These are phyloP conservation scores for Parascotia fuliginaria DNA, from an alignment of 2,888 invertebrate genomes.

Conservation along the genomic window DNA sequence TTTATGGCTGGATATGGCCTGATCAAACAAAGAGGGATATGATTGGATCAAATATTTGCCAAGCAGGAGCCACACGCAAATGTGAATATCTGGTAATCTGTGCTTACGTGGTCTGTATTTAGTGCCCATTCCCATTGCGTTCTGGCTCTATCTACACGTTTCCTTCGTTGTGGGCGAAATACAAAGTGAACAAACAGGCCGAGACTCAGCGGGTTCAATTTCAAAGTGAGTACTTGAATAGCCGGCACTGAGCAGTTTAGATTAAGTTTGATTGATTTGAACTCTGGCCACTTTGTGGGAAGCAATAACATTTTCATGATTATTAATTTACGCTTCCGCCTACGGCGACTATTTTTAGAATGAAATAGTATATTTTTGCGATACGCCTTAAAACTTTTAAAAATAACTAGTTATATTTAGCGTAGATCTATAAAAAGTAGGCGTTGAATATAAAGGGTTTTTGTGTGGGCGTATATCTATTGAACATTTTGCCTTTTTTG, in stretches of 20 bases:
- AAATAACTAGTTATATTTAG: too few species aligned
- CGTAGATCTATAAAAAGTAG: too few species aligned
- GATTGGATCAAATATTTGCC: conserved; percentile 56
- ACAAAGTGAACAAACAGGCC: conserved; percentile 10
- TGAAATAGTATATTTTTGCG: too few species aligned
- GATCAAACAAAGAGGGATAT: conserved; percentile 46
- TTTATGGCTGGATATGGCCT: conserved; percentile 45
- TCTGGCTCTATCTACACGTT: conserved; percentile 8
- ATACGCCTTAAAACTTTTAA: too few species aligned
- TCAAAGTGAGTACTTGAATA: conserved; percentile 1
- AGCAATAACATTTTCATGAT: too few species aligned
- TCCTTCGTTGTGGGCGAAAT: conserved; percentile 9
- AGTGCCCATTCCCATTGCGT: conserved; percentile 7
- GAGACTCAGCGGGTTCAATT: conserved; percentile 1
- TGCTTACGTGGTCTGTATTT: conserved; percentile 17
- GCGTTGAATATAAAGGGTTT: too few species aligned
- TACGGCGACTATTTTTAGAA: too few species aligned
- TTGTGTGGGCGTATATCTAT: too few species aligned
- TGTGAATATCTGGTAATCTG: conserved; percentile 34
- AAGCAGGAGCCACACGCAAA: conserved; percentile 40
- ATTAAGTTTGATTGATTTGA: not conserved
- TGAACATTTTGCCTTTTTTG: too few species aligned
- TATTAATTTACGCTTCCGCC: too few species aligned
- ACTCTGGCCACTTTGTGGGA: not conserved
- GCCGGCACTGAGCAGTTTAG: not conserved